Base-by-base conservation (phyloP, 2,113 vertebrate species). In the Phoenicopterus ruber region DNA sequence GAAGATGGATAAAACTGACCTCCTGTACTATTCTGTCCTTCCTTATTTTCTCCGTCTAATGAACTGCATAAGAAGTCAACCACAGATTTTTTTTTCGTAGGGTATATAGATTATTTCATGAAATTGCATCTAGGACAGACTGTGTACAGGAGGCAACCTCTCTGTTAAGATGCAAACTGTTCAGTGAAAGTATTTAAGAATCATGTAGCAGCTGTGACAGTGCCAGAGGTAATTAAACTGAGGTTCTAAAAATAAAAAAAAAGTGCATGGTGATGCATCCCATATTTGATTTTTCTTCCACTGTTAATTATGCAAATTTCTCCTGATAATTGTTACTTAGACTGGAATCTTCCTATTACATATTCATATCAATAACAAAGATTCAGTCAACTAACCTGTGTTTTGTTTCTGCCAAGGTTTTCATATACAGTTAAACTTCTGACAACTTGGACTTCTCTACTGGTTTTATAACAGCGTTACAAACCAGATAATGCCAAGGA, bases 181-280 rank as follows among this genome's bases (percentile, higher is more conserved):
- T 80, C 58, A 54, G 25, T 66, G 59, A 29, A 92, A 89, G 20
- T 88, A 50, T 81, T 92, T 84, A 77, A 95, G 80, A 94, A 94
- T 85, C 36, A 31, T n/a, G 69, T 42, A 83, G 49, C 46, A 94
- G 72, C 83, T 95, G 76, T 92, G 76, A 70, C 50, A 77, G 49
- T 36, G 44, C 46, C 91, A 88, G 80, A 86, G 6, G 11, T 88
- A 94, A 96, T 95, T 74, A 95, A 86, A 83, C 36, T 32, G 29
- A 58, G 17, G 36, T 66, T 92, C 86, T 92, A 97, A 94, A 95
- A 92, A 92, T 90, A 72, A 88, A 47, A 92, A 81, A 46, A 72
- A 88, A 47, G 34, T 38, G 21, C 17, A n/a, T 16, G 4, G 25
- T 54, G 63, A 49, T 77, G 49, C n/a, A 70, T 81, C 25, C 21